Evolutionary conservation across 1,140 invertebrate species (phyloP), one percentile per base, ranked within the genome.

Genomic region (Aphelenchoides besseyi): DNA sequence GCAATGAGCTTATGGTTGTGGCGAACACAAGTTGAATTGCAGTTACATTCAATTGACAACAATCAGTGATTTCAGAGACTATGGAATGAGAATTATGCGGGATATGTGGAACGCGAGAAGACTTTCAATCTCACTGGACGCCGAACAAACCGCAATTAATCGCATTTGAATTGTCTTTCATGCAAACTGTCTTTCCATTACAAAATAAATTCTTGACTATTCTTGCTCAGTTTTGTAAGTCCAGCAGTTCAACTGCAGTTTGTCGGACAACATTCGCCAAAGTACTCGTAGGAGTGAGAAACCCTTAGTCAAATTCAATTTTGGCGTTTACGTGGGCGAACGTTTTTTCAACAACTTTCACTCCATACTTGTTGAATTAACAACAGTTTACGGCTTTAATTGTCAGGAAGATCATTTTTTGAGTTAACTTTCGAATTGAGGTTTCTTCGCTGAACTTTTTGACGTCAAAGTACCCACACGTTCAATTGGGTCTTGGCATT

Each of bases 1-100:
- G 77, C 79, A 23, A 59, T 82, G 5, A 81, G 70, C 53, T 75
- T 80, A 69, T 81, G 79, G 79, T 28, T 81, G 33, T 81, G 79
- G 79, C 72, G 76, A 32, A 75, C 83, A 32, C 79, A 81, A 70
- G 76, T 78, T 16, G 29, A 28, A 29, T 64, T 28, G n/a, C 3
- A 36, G 30, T 2, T n/a, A n/a, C 74, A 0, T 54, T 30, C 26
- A 69, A 29, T 16, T 74, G 18, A 37, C 16, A 1, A 18, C 1
- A 36, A 1, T 1, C n/a, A n/a, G 54, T 35, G 8, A 70, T 77
- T 75, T 57, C 29, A 76, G 73, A 69, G 72, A 54, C 57, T 79
- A 37, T 80, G 79, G 79, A 79, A 78, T 18, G 79, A 80, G 59
- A 77, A 80, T 64, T 80, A 74, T 68, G 80, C 68, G 5, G 32